These are phyloP conservation scores for Cheilinus undulatus DNA, from an alignment of 2,113 vertebrate genomes.

Conservation along the genomic window DNA sequence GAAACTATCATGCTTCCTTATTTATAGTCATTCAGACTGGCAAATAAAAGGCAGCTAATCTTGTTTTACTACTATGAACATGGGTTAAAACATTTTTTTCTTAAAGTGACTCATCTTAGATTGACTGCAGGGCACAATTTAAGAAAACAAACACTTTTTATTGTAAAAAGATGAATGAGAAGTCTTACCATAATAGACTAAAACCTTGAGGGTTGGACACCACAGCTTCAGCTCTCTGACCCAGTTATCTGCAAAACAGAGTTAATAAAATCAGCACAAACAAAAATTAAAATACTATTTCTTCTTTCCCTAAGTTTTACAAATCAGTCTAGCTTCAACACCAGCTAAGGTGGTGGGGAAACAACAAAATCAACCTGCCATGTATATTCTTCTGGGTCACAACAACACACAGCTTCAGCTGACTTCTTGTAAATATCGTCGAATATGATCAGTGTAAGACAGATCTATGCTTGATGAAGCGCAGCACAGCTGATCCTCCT, in stretches of 20 bases:
- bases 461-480: no score
- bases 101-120: neutral
- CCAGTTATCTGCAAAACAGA: conserved; percentile 92
- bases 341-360: no score
- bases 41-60: neutral
- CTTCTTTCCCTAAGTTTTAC: no score
- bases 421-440: no score
- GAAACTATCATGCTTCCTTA: no score
- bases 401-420: no score
- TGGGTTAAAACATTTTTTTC: neutral
- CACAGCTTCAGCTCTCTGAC: conserved; percentile 92
- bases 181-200: conserved; percentile 92
- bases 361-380: no score
- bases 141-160: neutral
- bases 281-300: neutral
- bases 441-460: no score
- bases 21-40: no score
- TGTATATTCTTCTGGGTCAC: neutral
- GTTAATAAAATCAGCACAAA: neutral
- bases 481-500: no score
- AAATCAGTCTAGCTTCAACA: no score
- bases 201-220: conserved; percentile 91
- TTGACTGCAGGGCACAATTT: neutral
- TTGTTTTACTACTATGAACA: neutral
- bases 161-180: neutral